Base-by-base conservation (phyloP, 64 coral and sea anemone genomes). In the Porites australiensis region DNA sequence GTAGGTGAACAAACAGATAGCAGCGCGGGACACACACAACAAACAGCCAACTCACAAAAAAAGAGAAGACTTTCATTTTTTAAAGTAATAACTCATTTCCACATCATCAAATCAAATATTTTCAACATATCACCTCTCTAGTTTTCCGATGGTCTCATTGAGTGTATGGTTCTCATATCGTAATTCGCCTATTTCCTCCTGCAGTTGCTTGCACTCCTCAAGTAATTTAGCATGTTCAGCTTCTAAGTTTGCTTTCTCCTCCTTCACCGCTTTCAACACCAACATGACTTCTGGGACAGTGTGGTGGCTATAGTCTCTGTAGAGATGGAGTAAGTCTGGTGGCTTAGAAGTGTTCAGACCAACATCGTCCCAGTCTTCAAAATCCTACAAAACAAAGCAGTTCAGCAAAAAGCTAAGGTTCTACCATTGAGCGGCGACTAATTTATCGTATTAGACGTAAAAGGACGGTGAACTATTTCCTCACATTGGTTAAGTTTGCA, bases 331-430 rank as follows among this genome's bases (percentile, higher is more conserved):
- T 20, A 98, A n/a, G 67, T 98, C 90, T 2, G 96, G 96, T 50
- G 96, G 96, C 75, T 98, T 95, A 2, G 96, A 79, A 58, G 95
- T 95, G 76, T 98, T 98, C 13, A 98, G 60, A 62, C 96, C 96
- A 75, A 98, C 96, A 48, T 98, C 96, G 77, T 98, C 96, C 96
- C 96, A 98, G 77, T 98, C 96, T 83, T 98, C 96, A 85, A 96
- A 98, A 87, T 98, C 96, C 96, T 98, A 51, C 10, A 66, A 22
- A 55, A 61, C 53, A 5, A 37, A 37, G 27, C 27, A 37, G 27
- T 37, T 1, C 27, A 37, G 1, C 27, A 37, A 37, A 37, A 37
- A 37, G 27, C 27, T 37, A 37, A 37, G 27, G 27, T 37, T 37
- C 0, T 37, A 37, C 27, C 27, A 37, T 1, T 37, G 27, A 37